phyloP scores from a whole-genome alignment of 2,113 vertebrate genomes.

The Macrotis lagotis region DNA sequence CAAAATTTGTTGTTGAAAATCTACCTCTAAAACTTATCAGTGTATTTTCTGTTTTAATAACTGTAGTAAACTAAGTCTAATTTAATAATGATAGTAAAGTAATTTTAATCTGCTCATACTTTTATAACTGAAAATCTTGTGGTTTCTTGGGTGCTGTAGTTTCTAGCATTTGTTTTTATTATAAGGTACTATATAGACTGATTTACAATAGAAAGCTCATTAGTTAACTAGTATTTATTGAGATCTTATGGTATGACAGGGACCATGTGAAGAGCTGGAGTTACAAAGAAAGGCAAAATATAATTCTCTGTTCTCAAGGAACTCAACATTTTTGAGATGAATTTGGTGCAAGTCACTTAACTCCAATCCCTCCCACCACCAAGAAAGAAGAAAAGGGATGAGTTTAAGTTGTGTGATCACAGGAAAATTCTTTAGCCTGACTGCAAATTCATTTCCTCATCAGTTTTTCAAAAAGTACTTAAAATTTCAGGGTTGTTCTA shows the following conservation, averaged over 20 bases:
- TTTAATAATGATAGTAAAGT: background rate
- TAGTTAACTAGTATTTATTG: background rate
- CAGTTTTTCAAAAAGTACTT: background rate
- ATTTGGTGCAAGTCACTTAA: background rate
- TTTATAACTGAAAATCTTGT: background rate
- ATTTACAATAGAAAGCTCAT: background rate
- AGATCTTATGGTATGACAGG: background rate
- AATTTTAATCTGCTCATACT: background rate
- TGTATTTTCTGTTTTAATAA: background rate
- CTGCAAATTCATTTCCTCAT: background rate
- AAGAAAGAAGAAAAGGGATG: background rate
- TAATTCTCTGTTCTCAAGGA: background rate
- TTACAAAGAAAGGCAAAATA: background rate
- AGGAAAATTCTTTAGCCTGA: background rate
- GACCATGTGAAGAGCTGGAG: background rate
- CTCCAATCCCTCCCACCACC: background rate
- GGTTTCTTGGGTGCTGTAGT: background rate
- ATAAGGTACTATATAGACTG: background rate
- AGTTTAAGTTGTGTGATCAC: background rate
- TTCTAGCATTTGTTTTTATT: background rate
- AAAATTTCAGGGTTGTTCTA: background rate
- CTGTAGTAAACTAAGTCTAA: background rate
- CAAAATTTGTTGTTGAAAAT: background rate
- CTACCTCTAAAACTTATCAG: background rate
- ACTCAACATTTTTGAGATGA: background rate